Percentiles rank a stretch among this genome's conserved stretches.
phyloP scores from a whole-genome alignment of 2,888 invertebrate genomes.

The Crepidodera aurea region DNA sequence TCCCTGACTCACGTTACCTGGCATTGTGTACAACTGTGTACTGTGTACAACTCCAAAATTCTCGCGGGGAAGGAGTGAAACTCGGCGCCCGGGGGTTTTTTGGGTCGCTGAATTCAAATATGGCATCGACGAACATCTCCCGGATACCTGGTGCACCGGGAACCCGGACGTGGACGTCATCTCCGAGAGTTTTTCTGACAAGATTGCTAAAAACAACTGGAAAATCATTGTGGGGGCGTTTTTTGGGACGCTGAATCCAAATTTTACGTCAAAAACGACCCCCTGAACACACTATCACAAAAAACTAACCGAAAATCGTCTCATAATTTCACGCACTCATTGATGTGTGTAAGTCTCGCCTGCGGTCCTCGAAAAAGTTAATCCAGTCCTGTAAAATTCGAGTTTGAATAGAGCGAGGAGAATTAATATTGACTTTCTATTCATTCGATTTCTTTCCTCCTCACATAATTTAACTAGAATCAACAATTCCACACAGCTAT shows the following conservation, averaged over 20 bases:
- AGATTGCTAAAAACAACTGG: constrained; percentile 10
- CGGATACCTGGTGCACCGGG: not conserved
- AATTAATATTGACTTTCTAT: not conserved
- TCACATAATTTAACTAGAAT: not conserved
- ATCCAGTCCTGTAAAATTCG: no score
- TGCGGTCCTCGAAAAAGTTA: not conserved
- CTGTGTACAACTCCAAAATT: no score
- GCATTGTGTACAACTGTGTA: no score
- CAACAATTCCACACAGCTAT: not conserved
- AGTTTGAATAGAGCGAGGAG: no score
- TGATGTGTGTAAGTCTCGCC: no score
- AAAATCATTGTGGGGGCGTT: constrained; percentile 11
- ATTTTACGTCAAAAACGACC: not conserved
- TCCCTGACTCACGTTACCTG: no score
- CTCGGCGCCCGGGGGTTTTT: constrained; percentile 5
- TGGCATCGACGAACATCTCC: not conserved
- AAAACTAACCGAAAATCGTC: no score
- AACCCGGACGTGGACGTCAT: constrained; percentile 13
- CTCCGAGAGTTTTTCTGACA: constrained; percentile 9
- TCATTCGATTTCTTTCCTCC: not conserved
- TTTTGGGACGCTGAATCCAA: not conserved
- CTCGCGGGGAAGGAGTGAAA: constrained; percentile 4
- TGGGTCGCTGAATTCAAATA: constrained; percentile 1
- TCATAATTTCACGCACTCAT: no score
- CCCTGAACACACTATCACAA: not conserved